Conservation (phyloP, 2,113 vertebrate species). For the Glaucomys volans region DNA sequence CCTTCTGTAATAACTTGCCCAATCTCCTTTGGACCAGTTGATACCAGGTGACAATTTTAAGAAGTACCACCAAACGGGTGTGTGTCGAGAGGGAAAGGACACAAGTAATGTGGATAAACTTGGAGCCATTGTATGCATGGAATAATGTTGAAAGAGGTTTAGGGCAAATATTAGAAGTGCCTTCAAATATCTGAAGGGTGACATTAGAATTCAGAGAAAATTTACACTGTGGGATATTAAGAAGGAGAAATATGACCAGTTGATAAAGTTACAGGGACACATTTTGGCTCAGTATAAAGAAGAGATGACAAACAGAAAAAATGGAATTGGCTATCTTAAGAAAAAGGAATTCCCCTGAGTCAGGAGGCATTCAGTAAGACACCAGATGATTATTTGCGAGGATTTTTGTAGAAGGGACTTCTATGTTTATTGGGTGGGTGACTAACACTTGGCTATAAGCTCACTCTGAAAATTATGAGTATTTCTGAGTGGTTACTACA, state of each 20-base stretch:
- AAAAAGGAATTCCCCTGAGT: not conserved
- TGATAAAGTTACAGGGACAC: not conserved
- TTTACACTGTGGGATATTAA: not conserved
- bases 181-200: not conserved
- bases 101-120: not conserved
- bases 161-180: not conserved
- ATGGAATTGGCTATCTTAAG: not conserved
- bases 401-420: not conserved
- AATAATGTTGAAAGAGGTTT: not conserved
- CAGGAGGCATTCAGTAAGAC: not conserved
- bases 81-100: not conserved
- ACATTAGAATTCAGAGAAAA: not conserved
- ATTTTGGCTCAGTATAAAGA: not conserved
- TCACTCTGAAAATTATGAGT: not conserved
- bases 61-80: not conserved
- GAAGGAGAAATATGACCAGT: not conserved
- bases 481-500: not conserved
- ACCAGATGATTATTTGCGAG: not conserved
- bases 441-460: not conserved
- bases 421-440: not conserved
- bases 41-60: not conserved
- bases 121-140: too few species aligned
- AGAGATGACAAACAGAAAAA: not conserved
- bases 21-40: not conserved
- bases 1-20: not conserved